These are phyloP conservation scores for Spinibarbus caldwelli DNA, from an alignment of 2,797 vertebrate genomes.

Conservation along the genomic window DNA sequence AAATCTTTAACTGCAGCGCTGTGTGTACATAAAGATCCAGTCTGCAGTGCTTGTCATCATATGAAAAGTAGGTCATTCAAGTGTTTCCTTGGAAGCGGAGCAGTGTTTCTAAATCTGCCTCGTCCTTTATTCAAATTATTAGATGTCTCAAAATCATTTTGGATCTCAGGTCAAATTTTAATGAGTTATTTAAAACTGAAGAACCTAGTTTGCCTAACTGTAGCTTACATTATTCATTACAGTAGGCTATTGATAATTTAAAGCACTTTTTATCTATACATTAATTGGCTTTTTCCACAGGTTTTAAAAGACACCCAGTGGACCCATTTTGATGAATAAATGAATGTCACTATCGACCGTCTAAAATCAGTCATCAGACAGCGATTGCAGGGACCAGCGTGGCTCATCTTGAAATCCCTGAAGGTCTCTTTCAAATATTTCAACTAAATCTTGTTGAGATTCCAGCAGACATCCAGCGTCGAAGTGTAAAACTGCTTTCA, in stretches of 20 bases:
- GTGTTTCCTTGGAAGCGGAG: slow-evolving; percentile 19
- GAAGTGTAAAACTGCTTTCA: not conserved
- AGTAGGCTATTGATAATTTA: not conserved
- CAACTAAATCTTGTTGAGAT: not conserved
- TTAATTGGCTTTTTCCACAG: not conserved
- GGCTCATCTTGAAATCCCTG: not conserved
- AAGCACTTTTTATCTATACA: not conserved
- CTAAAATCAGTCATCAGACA: not conserved
- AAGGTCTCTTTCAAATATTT: slow-evolving; percentile 23
- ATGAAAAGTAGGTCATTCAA: slow-evolving; percentile 31
- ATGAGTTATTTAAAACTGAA: not conserved
- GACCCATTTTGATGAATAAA: slow-evolving; percentile 11
- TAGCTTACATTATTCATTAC: not conserved
- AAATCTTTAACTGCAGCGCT: slow-evolving; percentile 1
- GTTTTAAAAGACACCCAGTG: slow-evolving; percentile 6
- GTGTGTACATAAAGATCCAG: slow-evolving; percentile 5
- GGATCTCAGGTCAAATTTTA: slow-evolving; percentile 2
- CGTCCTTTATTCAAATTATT: slow-evolving; percentile 17
- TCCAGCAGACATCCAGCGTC: not conserved
- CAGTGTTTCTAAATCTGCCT: slow-evolving; percentile 15
- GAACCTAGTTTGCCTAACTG: not conserved
- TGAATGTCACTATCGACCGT: not conserved
- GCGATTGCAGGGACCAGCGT: not conserved
- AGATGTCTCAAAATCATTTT: not conserved
- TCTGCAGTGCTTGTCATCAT: slow-evolving; percentile 16